A percentile compares a stretch with the other conserved stretches of the same genome.
Evolutionary conservation across 1,140 invertebrate species (phyloP).

Genomic region (Drosophila kurseongensis): DNA sequence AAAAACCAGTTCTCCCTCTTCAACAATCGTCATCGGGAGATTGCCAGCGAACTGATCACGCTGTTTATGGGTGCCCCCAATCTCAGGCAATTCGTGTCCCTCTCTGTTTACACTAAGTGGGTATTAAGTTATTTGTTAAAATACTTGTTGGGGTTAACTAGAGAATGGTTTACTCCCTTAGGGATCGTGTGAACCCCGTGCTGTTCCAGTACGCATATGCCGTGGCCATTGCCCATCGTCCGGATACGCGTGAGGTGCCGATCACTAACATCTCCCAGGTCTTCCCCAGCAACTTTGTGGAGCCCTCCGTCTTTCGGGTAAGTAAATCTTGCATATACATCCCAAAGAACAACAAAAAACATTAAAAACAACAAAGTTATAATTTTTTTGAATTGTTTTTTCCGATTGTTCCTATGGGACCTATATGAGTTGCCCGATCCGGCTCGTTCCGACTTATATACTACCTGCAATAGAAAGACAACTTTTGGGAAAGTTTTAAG

Average conservation of each 20-base stretch:
- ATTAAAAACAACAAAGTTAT: too few relatives aligned
- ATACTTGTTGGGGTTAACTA: neutral
- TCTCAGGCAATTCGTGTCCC: constrained; percentile 67
- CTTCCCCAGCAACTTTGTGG: constrained; percentile 87
- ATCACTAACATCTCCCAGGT: constrained; percentile 86
- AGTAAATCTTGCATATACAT: neutral
- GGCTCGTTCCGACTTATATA: too few relatives aligned
- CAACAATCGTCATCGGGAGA: constrained; percentile 85
- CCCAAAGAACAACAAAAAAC: too few relatives aligned
- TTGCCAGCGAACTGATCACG: constrained; percentile 86
- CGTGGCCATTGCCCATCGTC: constrained; percentile 84
- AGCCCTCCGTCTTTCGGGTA: constrained; percentile 85
- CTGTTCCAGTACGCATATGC: constrained; percentile 84
- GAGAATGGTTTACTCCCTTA: constrained; percentile 10
- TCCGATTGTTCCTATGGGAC: too few relatives aligned
- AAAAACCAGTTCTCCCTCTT: constrained; percentile 87
- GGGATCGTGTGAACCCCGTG: constrained; percentile 85
- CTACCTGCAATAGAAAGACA: too few relatives aligned
- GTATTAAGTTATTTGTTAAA: neutral
- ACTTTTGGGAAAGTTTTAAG: too few relatives aligned
- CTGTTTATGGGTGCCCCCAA: constrained; percentile 84
- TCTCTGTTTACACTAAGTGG: constrained; percentile 75
- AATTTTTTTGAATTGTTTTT: too few relatives aligned
- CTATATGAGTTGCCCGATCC: too few relatives aligned
- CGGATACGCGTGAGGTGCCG: constrained; percentile 85